These are phyloP conservation scores for Norana najaformis DNA, from an alignment of 2,888 invertebrate species.

Conservation along the genomic window DNA sequence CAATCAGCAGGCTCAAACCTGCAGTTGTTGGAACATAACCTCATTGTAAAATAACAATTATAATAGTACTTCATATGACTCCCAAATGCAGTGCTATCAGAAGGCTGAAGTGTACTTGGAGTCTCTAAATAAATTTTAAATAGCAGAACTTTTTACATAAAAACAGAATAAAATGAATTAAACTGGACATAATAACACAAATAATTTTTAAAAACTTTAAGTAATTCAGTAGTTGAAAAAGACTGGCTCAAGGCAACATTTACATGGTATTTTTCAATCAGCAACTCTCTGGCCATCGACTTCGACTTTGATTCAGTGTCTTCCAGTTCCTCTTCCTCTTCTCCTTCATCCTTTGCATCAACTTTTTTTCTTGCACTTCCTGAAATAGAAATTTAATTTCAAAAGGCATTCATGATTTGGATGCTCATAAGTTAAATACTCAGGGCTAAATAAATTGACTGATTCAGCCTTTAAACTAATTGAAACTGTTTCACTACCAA, in stretches of 20 bases:
- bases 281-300: slow-evolving; percentile 54
- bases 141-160: too few species aligned
- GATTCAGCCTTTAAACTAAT: too few species aligned
- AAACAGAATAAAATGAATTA: too few species aligned
- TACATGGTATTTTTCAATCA: slow-evolving; percentile 59
- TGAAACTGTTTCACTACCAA: neutral
- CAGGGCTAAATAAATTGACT: neutral
- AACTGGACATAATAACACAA: too few species aligned
- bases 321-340: slow-evolving; percentile 51
- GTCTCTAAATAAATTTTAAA: too few species aligned
- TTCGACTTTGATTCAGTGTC: slow-evolving; percentile 51
- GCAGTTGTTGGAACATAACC: neutral
- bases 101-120: too few species aligned
- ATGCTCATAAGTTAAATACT: neutral
- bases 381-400: neutral
- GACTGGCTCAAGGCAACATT: slow-evolving; percentile 38
- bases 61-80: too few species aligned
- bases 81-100: too few species aligned
- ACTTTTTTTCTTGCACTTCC: neutral
- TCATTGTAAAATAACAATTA: neutral
- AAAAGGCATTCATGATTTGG: neutral
- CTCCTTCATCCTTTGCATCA: slow-evolving; percentile 33
- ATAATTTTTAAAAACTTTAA: too few species aligned
- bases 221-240: too few species aligned
- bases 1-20: neutral